Percentiles rank a stretch among this genome's conserved stretches.
Conservation (phyloP, 2,888 invertebrate species). For the Caenorhabditis sp. region DNA sequence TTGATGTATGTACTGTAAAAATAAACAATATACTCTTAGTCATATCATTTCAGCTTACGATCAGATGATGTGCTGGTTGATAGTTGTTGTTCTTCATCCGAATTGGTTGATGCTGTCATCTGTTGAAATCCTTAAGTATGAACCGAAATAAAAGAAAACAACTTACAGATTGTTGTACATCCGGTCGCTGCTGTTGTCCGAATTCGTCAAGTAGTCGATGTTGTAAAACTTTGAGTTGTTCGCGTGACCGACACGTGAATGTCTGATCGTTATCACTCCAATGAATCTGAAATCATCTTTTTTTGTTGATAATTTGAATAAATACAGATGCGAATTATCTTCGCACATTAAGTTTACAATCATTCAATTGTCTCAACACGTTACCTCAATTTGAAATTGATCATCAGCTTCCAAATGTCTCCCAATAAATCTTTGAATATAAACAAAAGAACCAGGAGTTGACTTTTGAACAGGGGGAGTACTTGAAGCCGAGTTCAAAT, state of each 20-base stretch:
- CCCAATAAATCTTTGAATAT: conserved; percentile 29
- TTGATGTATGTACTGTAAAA: neutral
- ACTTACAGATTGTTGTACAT: neutral
- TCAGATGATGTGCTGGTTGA: conserved; percentile 31
- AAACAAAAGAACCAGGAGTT: conserved; percentile 6
- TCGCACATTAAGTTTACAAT: too few relatives aligned
- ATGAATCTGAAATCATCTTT: conserved; percentile 45
- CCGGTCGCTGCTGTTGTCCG: conserved; percentile 42
- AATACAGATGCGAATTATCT: too few relatives aligned
- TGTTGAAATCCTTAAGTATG: neutral
- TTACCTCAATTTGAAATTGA: conserved; percentile 29
- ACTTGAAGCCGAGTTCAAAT: neutral
- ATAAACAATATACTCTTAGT: too few relatives aligned
- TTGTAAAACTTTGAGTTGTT: conserved; percentile 39
- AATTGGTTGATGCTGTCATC: neutral
- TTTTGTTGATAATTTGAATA: too few relatives aligned
- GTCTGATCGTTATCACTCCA: conserved; percentile 50
- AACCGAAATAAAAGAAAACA: too few relatives aligned
- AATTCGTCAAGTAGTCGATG: conserved; percentile 45
- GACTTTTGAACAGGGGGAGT: neutral
- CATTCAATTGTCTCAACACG: too few relatives aligned
- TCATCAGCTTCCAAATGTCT: conserved; percentile 8
- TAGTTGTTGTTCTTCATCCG: conserved; percentile 13
- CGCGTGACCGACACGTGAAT: conserved; percentile 24
- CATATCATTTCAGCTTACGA: conserved; percentile 6